phyloP scores from a whole-genome alignment of 2,797 vertebrate species.

The Masticophis lateralis region DNA sequence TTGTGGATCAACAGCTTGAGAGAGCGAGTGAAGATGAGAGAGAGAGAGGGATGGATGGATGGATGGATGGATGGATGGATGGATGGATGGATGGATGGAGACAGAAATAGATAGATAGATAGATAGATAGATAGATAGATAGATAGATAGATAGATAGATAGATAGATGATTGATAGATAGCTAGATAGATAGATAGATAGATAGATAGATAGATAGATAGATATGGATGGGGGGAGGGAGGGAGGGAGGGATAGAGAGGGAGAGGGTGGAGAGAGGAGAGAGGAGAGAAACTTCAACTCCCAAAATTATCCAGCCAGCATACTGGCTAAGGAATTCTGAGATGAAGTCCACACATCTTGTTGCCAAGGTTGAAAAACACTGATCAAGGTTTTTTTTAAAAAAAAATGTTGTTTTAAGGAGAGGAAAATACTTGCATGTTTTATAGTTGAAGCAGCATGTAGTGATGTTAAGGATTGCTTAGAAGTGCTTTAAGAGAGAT shows the following conservation, averaged over 20 bases:
- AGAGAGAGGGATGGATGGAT: too few species aligned
- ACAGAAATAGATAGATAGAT: too few species aligned
- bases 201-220: too few species aligned
- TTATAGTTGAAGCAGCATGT: background rate
- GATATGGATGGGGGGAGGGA: too few species aligned
- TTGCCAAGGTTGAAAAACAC: background rate
- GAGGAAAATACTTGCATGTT: background rate
- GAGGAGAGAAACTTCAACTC: background rate
- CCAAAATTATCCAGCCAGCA: background rate
- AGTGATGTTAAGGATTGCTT: background rate
- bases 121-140: too few species aligned
- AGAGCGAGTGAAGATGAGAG: too few species aligned
- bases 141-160: too few species aligned
- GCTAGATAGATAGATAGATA: too few species aligned
- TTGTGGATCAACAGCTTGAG: background rate
- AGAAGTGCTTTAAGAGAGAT: background rate
- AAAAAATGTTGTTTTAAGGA: background rate
- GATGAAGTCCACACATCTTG: background rate
- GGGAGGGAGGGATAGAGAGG: accelerated
- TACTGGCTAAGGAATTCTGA: background rate
- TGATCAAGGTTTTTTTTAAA: background rate
- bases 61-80: too few species aligned
- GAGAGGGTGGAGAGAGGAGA: too few species aligned
- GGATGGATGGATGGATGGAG: too few species aligned
- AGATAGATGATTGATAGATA: too few species aligned